These are phyloP conservation scores for Brachymystax lenok DNA, from an alignment of 2,797 vertebrate genomes.

Conservation along the genomic window DNA sequence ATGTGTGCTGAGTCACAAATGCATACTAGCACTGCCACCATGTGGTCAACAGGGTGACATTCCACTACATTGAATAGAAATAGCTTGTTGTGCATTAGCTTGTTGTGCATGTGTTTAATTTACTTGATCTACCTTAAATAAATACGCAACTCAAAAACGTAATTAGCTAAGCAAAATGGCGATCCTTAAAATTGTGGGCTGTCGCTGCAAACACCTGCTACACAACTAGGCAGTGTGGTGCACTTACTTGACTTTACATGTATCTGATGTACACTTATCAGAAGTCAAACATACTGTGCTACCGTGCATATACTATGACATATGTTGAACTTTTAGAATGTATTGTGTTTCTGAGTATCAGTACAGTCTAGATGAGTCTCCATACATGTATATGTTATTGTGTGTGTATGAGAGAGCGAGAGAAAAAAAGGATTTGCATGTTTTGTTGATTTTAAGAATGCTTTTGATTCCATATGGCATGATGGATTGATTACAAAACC, in stretches of 20 bases:
- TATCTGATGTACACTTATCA: background rate
- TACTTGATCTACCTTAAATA: too few species aligned
- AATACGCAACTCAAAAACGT: too few species aligned
- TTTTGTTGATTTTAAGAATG: too few species aligned
- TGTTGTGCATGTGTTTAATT: too few species aligned
- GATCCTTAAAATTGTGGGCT: too few species aligned
- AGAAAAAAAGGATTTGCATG: too few species aligned
- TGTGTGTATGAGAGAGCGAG: slow-evolving; percentile 15
- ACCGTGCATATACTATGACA: background rate
- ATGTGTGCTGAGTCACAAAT: slow-evolving; percentile 26
- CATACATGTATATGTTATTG: background rate
- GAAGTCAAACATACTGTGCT: background rate
- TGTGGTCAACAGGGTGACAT: slow-evolving; percentile 53
- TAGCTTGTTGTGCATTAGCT: background rate
- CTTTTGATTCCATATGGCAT: too few species aligned
- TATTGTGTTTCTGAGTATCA: background rate
- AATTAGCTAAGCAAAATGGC: too few species aligned
- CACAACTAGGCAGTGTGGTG: too few species aligned
- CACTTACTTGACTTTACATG: background rate
- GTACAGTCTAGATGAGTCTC: background rate
- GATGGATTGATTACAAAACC: too few species aligned
- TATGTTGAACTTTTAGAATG: background rate
- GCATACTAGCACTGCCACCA: slow-evolving; percentile 65
- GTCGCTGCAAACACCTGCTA: too few species aligned
- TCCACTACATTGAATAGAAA: background rate